Evolutionary conservation across 2,113 vertebrate species (phyloP).

Genomic region (Hypanus sabinus): DNA sequence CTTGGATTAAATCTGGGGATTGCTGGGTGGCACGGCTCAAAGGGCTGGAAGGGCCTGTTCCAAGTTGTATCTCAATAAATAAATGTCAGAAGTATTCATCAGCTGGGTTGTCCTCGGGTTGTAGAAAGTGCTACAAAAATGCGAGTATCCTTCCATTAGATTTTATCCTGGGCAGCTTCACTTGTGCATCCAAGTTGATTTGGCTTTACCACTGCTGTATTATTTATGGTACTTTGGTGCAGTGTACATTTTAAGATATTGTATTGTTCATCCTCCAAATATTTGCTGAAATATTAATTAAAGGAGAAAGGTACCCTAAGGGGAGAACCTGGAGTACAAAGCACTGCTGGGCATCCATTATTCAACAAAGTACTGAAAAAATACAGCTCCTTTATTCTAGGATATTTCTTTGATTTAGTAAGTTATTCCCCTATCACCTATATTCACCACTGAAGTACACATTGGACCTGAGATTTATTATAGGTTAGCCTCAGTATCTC

Average conservation of each 20-base stretch:
- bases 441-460: neutral
- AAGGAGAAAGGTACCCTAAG: constrained; percentile 8
- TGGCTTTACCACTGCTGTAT: neutral
- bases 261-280: constrained; percentile 31
- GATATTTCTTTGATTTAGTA: constrained; percentile 21
- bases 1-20: too few relatives aligned
- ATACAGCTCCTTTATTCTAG: neutral
- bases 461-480: neutral
- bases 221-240: neutral
- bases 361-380: neutral
- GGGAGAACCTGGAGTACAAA: constrained; percentile 6
- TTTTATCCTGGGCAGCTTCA: neutral
- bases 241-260: constrained; percentile 23
- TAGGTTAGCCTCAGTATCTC: neutral
- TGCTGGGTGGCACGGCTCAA: too few relatives aligned
- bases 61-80: too few relatives aligned
- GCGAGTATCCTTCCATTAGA: neutral
- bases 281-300: constrained; percentile 34
- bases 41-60: too few relatives aligned
- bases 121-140: neutral
- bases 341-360: neutral
- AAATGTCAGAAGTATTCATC: too few relatives aligned
- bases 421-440: neutral
- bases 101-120: too few relatives aligned
- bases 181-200: neutral